These are phyloP conservation scores for Halocaridina rubra DNA, from an alignment of 2,888 invertebrate species.

Conservation along the genomic window DNA sequence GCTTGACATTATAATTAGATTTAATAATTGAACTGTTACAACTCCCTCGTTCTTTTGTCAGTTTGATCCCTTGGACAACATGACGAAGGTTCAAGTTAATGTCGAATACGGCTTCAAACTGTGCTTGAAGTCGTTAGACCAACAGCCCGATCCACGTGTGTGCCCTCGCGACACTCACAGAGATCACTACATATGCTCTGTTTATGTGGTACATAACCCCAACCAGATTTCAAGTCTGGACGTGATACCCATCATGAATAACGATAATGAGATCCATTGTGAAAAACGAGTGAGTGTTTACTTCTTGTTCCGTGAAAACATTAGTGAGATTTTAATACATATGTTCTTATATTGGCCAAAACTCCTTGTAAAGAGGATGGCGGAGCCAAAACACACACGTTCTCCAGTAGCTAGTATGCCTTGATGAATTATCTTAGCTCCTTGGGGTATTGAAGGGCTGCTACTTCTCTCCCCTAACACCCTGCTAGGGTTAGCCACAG, in stretches of 20 bases:
- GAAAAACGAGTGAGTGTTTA: slow-evolving; percentile 26
- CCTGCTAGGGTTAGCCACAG: too few species aligned
- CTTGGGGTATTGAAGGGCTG: too few species aligned
- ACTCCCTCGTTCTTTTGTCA: slow-evolving; percentile 1
- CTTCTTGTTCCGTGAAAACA: too few species aligned
- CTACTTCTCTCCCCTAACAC: too few species aligned
- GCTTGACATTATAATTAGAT: too few species aligned
- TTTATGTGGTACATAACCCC: slow-evolving; percentile 54
- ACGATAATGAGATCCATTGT: slow-evolving; percentile 53
- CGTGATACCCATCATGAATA: slow-evolving; percentile 46
- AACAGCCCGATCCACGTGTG: slow-evolving; percentile 36
- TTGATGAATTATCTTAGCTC: too few species aligned
- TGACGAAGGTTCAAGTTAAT: slow-evolving; percentile 50
- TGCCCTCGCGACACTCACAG: slow-evolving; percentile 50
- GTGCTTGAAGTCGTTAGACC: slow-evolving; percentile 49
- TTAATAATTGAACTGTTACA: not conserved
- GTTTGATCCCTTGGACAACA: slow-evolving; percentile 47
- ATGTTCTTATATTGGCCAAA: too few species aligned
- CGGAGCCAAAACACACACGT: too few species aligned
- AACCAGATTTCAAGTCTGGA: slow-evolving; percentile 48
- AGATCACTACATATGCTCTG: slow-evolving; percentile 46
- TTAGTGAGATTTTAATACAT: too few species aligned
- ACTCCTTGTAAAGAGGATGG: too few species aligned
- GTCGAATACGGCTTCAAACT: slow-evolving; percentile 62
- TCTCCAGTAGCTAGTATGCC: too few species aligned